Evolutionary conservation across 92 coral and sea anemone species (phyloP).

Genomic region (Phenganax stokvisi): DNA sequence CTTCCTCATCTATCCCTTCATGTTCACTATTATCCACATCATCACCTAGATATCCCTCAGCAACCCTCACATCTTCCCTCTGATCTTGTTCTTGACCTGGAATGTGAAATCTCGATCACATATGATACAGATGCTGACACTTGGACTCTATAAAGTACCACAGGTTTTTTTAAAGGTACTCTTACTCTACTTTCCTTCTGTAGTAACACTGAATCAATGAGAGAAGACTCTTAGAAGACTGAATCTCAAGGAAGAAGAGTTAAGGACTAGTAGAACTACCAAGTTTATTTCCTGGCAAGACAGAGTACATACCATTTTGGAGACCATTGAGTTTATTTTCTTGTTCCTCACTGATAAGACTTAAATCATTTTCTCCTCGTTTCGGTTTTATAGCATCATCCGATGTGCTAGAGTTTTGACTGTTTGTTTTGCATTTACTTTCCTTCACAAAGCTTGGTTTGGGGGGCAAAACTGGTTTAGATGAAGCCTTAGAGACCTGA

Average conservation of each 20-base stretch:
- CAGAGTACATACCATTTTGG: neutral
- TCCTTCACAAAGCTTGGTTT: neutral
- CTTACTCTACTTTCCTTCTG: neutral
- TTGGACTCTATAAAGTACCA: neutral
- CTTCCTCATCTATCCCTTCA: neutral
- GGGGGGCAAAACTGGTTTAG: conserved; percentile 13
- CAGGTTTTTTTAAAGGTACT: neutral
- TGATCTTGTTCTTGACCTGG: neutral
- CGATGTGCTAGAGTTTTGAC: neutral
- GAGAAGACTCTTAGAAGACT: too few species aligned
- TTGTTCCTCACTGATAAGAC: neutral
- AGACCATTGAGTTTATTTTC: neutral
- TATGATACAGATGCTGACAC: neutral
- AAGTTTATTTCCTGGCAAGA: neutral
- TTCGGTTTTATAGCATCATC: neutral
- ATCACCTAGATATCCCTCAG: neutral
- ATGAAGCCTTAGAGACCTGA: neutral
- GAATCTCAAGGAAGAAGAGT: neutral
- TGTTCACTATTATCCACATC: neutral
- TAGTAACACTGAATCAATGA: neutral
- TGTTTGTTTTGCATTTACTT: neutral
- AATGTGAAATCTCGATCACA: neutral
- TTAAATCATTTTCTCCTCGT: neutral
- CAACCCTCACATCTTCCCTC: neutral
- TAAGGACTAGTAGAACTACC: neutral